phyloP scores from a whole-genome alignment of 2,113 vertebrate species.

The Podiceps cristatus region DNA sequence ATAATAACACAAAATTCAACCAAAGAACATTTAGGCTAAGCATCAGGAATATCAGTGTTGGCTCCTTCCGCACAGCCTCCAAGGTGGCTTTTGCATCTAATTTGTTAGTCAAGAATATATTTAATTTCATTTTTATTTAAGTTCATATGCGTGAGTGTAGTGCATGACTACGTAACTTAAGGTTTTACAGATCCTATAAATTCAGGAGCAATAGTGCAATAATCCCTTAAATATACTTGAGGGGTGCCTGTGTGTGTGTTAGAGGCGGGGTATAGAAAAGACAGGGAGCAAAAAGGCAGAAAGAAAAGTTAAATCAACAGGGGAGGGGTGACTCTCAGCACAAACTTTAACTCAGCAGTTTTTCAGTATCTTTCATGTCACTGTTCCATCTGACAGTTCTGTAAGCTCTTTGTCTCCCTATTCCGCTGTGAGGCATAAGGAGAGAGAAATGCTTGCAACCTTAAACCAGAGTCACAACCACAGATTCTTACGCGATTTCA shows the following conservation, averaged over 20 bases:
- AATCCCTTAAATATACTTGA: neutral
- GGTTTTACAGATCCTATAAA: neutral
- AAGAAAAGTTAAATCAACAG: neutral
- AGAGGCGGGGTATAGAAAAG: neutral
- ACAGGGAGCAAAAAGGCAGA: neutral
- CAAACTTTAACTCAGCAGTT: neutral
- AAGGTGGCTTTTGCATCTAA: neutral
- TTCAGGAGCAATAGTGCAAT: neutral
- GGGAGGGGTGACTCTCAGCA: rapidly evolving
- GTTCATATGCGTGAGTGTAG: neutral
- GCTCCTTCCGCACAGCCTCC: rapidly evolving
- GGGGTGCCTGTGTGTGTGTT: neutral
- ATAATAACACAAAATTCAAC: neutral
- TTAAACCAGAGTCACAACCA: neutral
- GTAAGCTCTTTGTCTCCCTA: neutral
- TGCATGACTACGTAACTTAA: neutral
- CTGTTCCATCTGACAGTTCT: neutral
- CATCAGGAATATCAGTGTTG: neutral
- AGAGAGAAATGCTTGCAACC: neutral
- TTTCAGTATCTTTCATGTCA: neutral
- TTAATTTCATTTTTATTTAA: neutral
- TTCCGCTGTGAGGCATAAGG: neutral
- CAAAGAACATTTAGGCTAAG: neutral
- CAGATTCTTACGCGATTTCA: neutral
- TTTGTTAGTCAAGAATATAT: neutral